A percentile compares a stretch with the other conserved stretches of the same genome.
Evolutionary conservation across 2,797 vertebrate species (phyloP).

Genomic region (Poecilia wingei): DNA sequence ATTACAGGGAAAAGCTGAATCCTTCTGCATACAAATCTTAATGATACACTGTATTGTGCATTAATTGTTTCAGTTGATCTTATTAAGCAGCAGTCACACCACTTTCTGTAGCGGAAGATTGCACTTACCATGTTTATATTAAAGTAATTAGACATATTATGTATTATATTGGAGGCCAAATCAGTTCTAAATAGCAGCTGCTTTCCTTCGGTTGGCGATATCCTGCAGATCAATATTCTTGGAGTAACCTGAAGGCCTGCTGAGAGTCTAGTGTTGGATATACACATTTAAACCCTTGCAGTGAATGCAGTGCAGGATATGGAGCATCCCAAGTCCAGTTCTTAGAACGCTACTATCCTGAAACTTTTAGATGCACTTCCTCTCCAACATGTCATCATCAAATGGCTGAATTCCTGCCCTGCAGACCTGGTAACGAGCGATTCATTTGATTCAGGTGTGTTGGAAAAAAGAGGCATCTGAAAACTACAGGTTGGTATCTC

Average conservation of each 20-base stretch:
- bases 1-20: slow-evolving; percentile 39
- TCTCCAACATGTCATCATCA: background rate
- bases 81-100: background rate
- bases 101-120: background rate
- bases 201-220: background rate
- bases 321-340: background rate
- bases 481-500: background rate
- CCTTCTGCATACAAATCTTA: slow-evolving; percentile 14
- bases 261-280: background rate
- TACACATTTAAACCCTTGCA: background rate
- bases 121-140: background rate
- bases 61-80: background rate
- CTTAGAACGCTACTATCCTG: background rate
- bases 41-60: background rate
- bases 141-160: background rate
- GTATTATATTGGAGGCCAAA: background rate
- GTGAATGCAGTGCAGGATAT: background rate
- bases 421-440: background rate
- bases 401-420: background rate
- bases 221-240: background rate
- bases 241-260: background rate
- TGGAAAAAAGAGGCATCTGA: background rate
- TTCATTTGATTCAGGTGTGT: background rate
- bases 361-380: background rate
- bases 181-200: background rate